Base-by-base conservation (phyloP, 2,888 invertebrate genomes). In the Kuschelorhynchus macadamiae region DNA sequence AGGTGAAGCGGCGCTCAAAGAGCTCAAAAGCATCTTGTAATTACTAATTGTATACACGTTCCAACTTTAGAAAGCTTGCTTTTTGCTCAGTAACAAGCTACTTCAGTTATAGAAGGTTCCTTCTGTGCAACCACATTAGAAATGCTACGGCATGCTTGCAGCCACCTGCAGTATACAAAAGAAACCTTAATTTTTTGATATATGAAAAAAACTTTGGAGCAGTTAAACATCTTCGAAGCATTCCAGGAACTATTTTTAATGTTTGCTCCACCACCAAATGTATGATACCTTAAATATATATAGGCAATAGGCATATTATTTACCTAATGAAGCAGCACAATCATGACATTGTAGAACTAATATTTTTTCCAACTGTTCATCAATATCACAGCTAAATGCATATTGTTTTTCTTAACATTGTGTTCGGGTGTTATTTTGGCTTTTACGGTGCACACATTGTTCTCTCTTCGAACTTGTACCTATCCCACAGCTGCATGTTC, bases 61-160 rank as follows among this genome's bases (percentile, higher is more conserved):
- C 68, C 68, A 44, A 67, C 47, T 61, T 67, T 67, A 5, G 64
- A 68, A 7, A 68, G 32, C 33, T 62, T 65, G 42, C 67, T 67
- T 30, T 63, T 67, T 36, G 33, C 33, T 71, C 72, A 72, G 41
- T 71, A 73, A 42, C 60, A 71, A 39, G 36, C 41, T 1, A 64
- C 49, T 55, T 47, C 50, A 12, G 46, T 59, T 17, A 32, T 14
- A 41, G 42, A 50, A 14, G 44, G 46, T 12, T 57, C 57, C 57
- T 57, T 7, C 72, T 21, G 47, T 74, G 72, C 1, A 75, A 21
- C 72, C 72, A 73, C 65, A 67, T 68, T 17, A 70, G 42, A 53
- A 73, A 74, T 16, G 74, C 72, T 12, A 70, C 33, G 33, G 71
- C 56, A 63, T 73, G 72, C 36, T 74, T 73, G 52, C 74, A 73